phyloP scores from a whole-genome alignment of 2,888 invertebrate genomes.

The Oligia fasciuncula region DNA sequence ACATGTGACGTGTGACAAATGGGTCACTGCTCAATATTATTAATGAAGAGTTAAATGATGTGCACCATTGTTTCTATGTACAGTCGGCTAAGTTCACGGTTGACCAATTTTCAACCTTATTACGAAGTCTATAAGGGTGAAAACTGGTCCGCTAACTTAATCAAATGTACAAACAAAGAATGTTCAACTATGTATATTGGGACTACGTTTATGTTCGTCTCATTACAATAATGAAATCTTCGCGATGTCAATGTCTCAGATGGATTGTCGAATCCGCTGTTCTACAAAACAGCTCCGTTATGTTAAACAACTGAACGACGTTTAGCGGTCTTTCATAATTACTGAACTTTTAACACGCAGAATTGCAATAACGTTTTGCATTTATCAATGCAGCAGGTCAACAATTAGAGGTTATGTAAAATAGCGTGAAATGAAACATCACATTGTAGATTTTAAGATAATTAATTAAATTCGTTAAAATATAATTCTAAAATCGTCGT shows the following conservation, averaged over 20 bases:
- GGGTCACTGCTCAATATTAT: slow-evolving; percentile 40
- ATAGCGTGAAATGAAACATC: no score
- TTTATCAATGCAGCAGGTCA: background rate
- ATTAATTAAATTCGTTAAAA: no score
- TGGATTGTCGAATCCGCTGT: background rate
- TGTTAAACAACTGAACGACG: background rate
- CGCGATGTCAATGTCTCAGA: background rate
- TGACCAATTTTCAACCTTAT: background rate
- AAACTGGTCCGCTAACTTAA: background rate
- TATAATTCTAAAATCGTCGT: no score
- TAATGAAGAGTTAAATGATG: slow-evolving; percentile 13
- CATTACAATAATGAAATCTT: slow-evolving; percentile 7
- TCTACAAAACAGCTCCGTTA: background rate
- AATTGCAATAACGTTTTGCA: background rate
- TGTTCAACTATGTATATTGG: background rate
- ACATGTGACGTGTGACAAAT: slow-evolving; percentile 6
- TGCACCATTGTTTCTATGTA: slow-evolving; percentile 23
- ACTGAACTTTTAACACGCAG: background rate
- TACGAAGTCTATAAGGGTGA: background rate
- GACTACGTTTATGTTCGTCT: background rate
- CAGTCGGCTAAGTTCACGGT: background rate
- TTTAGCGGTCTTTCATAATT: background rate
- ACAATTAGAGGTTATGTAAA: no score
- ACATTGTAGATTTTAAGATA: no score
- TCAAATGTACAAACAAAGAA: background rate